Conservation (phyloP, 1,140 invertebrate species). For the Oedothorax gibbosus region DNA sequence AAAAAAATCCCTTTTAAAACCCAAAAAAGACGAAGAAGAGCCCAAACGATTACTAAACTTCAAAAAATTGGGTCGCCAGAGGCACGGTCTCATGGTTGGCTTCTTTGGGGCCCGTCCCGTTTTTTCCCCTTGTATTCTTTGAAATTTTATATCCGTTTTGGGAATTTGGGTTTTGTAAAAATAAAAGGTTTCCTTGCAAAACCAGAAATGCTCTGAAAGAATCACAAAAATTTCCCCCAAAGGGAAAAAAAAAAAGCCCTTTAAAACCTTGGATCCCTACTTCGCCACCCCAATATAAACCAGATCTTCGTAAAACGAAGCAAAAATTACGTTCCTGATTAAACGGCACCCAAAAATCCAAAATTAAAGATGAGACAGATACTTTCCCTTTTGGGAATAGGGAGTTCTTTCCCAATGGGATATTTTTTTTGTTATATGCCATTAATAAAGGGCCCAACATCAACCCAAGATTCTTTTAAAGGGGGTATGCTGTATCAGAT, state of each 20-base stretch:
- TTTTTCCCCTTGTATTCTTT: constrained; percentile 63
- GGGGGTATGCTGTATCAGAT: constrained; percentile 61
- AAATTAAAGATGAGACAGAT: background rate
- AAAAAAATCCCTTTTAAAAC: background rate
- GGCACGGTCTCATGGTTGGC: constrained; percentile 63
- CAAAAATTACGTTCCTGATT: background rate
- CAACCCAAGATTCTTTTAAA: constrained; percentile 57
- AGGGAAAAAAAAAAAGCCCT: constrained; percentile 15
- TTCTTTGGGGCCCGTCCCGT: constrained; percentile 57
- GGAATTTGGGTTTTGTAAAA: constrained; percentile 63
- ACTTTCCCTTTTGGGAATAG: constrained; percentile 62
- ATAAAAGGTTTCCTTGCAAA: constrained; percentile 61
- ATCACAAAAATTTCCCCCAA: constrained; percentile 58
- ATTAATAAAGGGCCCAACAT: constrained; percentile 50
- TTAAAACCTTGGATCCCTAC: background rate
- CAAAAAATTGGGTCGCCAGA: constrained; percentile 58
- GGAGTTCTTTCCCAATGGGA: constrained; percentile 57
- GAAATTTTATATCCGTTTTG: constrained; percentile 40
- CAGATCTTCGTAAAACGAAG: background rate
- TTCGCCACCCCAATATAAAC: background rate
- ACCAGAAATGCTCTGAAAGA: constrained; percentile 59
- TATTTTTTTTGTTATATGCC: constrained; percentile 62
- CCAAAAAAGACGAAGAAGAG: background rate
- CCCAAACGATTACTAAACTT: background rate
- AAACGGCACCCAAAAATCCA: background rate